Percentiles rank a stretch among this genome's conserved stretches.
Evolutionary conservation across 2,888 invertebrate species (phyloP).

Genomic region (Microplitis deprimator): DNA sequence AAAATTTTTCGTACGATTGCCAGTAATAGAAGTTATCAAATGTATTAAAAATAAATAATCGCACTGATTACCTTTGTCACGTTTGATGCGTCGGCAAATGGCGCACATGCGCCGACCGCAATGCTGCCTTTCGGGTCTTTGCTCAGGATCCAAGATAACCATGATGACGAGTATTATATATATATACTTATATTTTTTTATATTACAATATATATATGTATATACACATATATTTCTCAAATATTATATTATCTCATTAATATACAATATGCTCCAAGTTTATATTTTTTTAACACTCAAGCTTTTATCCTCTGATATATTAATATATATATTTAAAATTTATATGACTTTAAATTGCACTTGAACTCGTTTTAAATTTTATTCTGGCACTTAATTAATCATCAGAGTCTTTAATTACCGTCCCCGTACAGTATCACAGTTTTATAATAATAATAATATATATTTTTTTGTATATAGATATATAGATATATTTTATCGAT

Average conservation of each 20-base stretch:
- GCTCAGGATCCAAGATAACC: constrained; percentile 70
- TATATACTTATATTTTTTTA: not conserved
- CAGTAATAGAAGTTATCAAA: not conserved
- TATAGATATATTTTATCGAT: constrained; percentile 36
- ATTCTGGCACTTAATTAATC: constrained; percentile 8
- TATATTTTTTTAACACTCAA: too few relatives aligned
- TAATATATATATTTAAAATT: too few relatives aligned
- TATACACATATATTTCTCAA: not conserved
- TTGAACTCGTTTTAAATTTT: not conserved
- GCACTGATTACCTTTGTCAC: constrained; percentile 66
- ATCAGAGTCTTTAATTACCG: not conserved
- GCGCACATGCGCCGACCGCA: constrained; percentile 70
- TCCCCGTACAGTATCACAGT: not conserved
- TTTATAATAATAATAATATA: not conserved
- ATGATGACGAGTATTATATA: constrained; percentile 54
- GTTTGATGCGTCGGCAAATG: constrained; percentile 69
- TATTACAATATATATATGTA: too few relatives aligned
- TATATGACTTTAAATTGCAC: constrained; percentile 3
- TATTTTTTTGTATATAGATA: not conserved
- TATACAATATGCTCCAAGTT: not conserved
- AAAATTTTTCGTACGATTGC: too few relatives aligned
- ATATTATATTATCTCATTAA: not conserved
- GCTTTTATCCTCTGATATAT: too few relatives aligned
- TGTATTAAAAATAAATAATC: constrained; percentile 3
- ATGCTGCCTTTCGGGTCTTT: constrained; percentile 69